Evolutionary conservation across 2,797 vertebrate genomes (phyloP), one percentile per base, ranked within the genome.

Genomic region (Rhinatrema bivittatum): DNA sequence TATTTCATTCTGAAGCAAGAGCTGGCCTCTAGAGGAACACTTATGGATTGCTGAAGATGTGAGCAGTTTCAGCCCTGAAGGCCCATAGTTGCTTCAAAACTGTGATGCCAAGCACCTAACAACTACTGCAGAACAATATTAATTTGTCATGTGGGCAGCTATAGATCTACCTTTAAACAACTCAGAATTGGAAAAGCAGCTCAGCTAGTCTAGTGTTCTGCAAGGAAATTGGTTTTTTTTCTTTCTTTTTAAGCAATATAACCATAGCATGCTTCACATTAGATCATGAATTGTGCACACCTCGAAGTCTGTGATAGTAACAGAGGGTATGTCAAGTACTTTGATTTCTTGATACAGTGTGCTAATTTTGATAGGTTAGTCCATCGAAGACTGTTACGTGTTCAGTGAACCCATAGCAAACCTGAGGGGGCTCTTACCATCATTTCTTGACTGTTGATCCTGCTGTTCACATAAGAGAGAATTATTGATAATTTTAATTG

Each of bases 131-230:
- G 81, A 90, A 82, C 81, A 80, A 74, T 79, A 70, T 72, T 82
- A 85, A 92, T 93, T 85, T 85, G 82, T 93, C 87, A 90, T 75
- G 76, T 46, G 65, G 76, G 77, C 74, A 81, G 84, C 78, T 73
- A 45, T 79, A 81, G 85, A 86, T 79, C 72, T 71, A 61, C 68
- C 73, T 86, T n/a, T 80, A 80, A 88, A 74, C 62, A 70, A 51
- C n/a, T n/a, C 68, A n/a, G 65, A 63, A 75, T 72, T 61, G 63
- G 70, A 62, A 59, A 55, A 65, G 49, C n/a, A n/a, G n/a, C n/a
- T n/a, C n/a, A n/a, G n/a, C 62, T 62, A 44, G 55, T 53, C 11
- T 35, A 43, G 37, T 49, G 32, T 58, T 65, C 50, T 62, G 46
- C 47, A 38, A 21, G 42, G 50, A 36, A 44, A 46, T 15, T 25